Evolutionary conservation across 2,888 invertebrate genomes (phyloP), one percentile per base, ranked within the genome.

Genomic region (Agrochola lychnidis): DNA sequence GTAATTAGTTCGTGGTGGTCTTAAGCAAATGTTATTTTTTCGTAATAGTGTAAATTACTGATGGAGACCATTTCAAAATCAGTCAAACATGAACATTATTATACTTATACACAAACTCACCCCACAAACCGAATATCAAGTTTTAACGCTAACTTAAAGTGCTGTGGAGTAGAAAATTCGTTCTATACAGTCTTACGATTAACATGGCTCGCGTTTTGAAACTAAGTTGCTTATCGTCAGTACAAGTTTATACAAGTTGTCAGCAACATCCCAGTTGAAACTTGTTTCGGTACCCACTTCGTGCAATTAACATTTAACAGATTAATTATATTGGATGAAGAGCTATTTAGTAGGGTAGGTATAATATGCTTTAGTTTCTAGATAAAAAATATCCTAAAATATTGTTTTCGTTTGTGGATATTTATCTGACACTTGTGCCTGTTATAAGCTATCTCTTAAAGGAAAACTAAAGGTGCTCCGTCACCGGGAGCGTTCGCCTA

Each of bases 191-290:
- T 70, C 62, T 68, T 79, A 67, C 72, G 67, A 76, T 76, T 73
- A 71, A 79, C 85, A 78, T 67, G 57, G 76, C 72, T 85, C 64
- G 74, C 66, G 67, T 76, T 82, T 63, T 61, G 71, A 61, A 84
- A 83, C 83, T 73, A 78, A 87, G 57, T 87, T 75, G 78, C 61
- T 81, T 82, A 87, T 85, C 81, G 73, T 53, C n/a, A 19, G 82
- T 2, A 75, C 76, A 87, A 86, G 74, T 85, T 82, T 71, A 69
- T 51, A 59, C 70, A 87, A 86, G 80, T 83, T 87, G 87, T 87
- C 87, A 83, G 76, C 76, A 73, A 73, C 85, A 87, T 74, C 66
- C 70, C 66, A 73, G 76, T 42, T 66, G 59, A 51, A 78, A 83
- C 62, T 82, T 74, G 82, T 84, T 81, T 77, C 63, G 59, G 56